Percentiles rank a stretch among this genome's conserved stretches.
Conservation (phyloP, 2,113 vertebrate genomes). For the Hyaena hyaena region DNA sequence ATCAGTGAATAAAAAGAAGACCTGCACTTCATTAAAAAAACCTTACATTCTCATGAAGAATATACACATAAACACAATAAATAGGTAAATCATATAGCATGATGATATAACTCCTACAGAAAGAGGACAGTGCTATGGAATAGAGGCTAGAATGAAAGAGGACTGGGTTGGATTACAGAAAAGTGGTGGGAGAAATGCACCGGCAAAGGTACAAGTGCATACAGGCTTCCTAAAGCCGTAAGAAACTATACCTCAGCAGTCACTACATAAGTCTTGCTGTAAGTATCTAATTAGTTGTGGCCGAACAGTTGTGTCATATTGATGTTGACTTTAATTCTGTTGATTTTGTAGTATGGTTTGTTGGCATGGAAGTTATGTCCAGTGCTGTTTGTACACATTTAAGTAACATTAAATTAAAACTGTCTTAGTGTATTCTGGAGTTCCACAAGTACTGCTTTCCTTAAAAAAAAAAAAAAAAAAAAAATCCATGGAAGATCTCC, state of each 20-base stretch:
- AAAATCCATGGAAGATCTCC: neutral
- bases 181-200: neutral
- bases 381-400: neutral
- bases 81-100: neutral
- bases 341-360: slow-evolving; percentile 36
- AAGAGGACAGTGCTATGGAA: neutral
- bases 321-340: slow-evolving; percentile 5
- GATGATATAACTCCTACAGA: neutral
- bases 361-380: slow-evolving; percentile 9
- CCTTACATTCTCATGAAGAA: neutral
- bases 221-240: neutral
- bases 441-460: neutral
- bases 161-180: neutral
- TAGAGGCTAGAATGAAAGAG: neutral
- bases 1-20: slow-evolving; percentile 26
- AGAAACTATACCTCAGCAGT: neutral
- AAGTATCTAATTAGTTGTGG: neutral
- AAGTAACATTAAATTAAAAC: slow-evolving; percentile 40
- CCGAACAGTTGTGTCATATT: neutral
- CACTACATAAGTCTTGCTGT: neutral
- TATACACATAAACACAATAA: neutral
- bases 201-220: neutral
- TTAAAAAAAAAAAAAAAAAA: neutral
- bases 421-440: slow-evolving; percentile 14
- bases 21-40: neutral